Evolutionary conservation across 2,888 invertebrate genomes (phyloP), one percentile per base, ranked within the genome.

Genomic region (Crocallis elinguaria): DNA sequence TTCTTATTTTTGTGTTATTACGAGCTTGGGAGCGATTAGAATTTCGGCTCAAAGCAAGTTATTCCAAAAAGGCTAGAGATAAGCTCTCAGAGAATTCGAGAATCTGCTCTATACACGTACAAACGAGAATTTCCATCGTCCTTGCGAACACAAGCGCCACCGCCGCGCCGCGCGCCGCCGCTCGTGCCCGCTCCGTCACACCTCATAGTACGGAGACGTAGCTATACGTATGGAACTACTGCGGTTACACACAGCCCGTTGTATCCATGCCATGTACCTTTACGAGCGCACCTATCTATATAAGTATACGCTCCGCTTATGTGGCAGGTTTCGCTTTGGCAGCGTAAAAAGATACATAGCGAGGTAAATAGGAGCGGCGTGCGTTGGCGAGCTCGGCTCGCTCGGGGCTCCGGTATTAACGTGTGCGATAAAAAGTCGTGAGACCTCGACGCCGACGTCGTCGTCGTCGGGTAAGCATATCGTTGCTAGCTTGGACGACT

Each of bases 161-260:
- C 17, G 52, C 37, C 38, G 23, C 32, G 17, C 21, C 21, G 55
- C 39, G n/a, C n/a, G n/a, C n/a, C n/a, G n/a, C 45, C 58, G 64
- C 57, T 45, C 61, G 64, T 55, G 57, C 64, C 53, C 57, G 59
- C 57, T 56, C 56, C 57, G 64, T 62, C 64, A 64, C 64, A 62
- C 64, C 64, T 64, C 61, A 49, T 54, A 64, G 57, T 56, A 53
- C 58, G 56, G 44, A 42, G 54, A 16, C 41, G 48, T 54, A 50
- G 48, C 37, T 39, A 48, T 53, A 51, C 29, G 37, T 43, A 50
- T 36, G 38, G 43, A 56, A 57, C 54, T 57, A 61, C 51, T 60
- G 61, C 59, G 63, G 63, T 60, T 60, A 60, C 63, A 63, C 62
- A 57, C 58, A 56, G 57, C 44, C 44, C 62, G 62, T 51, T 53